Percentiles rank a stretch among this genome's conserved stretches.
These are phyloP conservation scores for Agriopis marginaria DNA, from an alignment of 2,888 invertebrate genomes.

Conservation along the genomic window DNA sequence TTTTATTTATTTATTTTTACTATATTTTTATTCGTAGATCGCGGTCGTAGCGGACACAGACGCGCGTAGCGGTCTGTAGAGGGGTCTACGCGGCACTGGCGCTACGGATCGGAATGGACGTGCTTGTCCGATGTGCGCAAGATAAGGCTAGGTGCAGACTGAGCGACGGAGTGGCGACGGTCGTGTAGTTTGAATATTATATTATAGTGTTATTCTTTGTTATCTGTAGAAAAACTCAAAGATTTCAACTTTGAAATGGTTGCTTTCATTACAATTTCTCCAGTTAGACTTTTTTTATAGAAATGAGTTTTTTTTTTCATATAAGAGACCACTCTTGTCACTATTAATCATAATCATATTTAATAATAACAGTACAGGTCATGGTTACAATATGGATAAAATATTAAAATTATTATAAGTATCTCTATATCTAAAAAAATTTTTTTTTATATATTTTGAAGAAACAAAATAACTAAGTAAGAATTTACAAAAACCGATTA, in stretches of 20 bases:
- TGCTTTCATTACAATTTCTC: not conserved
- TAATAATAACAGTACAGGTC: too few relatives aligned
- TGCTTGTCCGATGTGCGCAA: conserved; percentile 59
- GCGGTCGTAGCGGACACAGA: conserved; percentile 55
- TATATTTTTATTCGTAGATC: conserved; percentile 44
- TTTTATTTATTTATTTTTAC: conserved; percentile 4
- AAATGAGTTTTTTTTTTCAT: too few relatives aligned
- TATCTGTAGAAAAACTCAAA: too few relatives aligned
- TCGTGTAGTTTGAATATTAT: conserved; percentile 14
- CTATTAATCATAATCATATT: too few relatives aligned
- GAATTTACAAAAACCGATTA: too few relatives aligned
- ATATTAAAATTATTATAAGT: too few relatives aligned
- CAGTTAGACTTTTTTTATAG: not conserved
- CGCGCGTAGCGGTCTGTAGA: conserved; percentile 61
- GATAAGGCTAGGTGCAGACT: conserved; percentile 53
- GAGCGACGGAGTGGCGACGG: conserved; percentile 35
- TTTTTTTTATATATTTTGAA: too few relatives aligned
- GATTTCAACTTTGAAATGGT: not conserved
- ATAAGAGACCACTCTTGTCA: too few relatives aligned
- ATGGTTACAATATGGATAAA: too few relatives aligned
- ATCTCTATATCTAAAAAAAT: too few relatives aligned
- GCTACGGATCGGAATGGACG: conserved; percentile 50
- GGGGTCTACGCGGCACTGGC: conserved; percentile 67
- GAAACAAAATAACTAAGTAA: too few relatives aligned
- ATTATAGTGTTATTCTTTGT: not conserved